A percentile compares a stretch with the other conserved stretches of the same genome.
These are phyloP conservation scores for Zaprionus obscuricornis DNA, from an alignment of 2,888 invertebrate genomes.

Conservation along the genomic window DNA sequence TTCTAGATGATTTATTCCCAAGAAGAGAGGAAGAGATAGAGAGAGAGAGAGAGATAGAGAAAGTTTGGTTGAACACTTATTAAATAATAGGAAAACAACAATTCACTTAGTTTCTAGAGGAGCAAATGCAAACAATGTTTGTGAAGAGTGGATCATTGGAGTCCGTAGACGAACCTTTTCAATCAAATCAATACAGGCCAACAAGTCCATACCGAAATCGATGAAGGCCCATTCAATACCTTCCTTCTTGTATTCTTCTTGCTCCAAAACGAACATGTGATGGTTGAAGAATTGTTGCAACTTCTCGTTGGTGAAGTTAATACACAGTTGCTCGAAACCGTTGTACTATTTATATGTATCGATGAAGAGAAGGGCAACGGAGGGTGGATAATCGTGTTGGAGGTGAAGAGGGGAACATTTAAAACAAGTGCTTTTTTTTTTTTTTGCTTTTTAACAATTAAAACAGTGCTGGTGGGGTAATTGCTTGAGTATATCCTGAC, in stretches of 20 bases:
- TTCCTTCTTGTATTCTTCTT: slow-evolving; percentile 99
- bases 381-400: background rate
- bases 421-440: slow-evolving; percentile 39
- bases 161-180: slow-evolving; percentile 90
- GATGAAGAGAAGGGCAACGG: slow-evolving; percentile 1
- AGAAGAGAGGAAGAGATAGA: no score
- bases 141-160: slow-evolving; percentile 17
- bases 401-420: slow-evolving; percentile 47
- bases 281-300: slow-evolving; percentile 99
- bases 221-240: slow-evolving; percentile 99
- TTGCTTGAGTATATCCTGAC: slow-evolving; percentile 10
- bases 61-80: slow-evolving; percentile 1
- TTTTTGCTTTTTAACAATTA: slow-evolving; percentile 11
- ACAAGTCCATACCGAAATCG: slow-evolving; percentile 99
- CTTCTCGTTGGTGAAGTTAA: slow-evolving; percentile 99
- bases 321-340: slow-evolving; percentile 99
- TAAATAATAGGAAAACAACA: slow-evolving; percentile 22
- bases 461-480: slow-evolving; percentile 29
- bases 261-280: slow-evolving; percentile 99
- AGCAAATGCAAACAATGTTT: slow-evolving; percentile 32
- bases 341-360: slow-evolving; percentile 89
- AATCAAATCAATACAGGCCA: slow-evolving; percentile 99
- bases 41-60: no score
- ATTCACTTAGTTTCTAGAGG: slow-evolving; percentile 41
- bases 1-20: slow-evolving; percentile 62